Percentiles rank a stretch among this genome's conserved stretches.
Evolutionary conservation across 2,888 invertebrate species (phyloP).

Genomic region (Diadegma fenestrale): DNA sequence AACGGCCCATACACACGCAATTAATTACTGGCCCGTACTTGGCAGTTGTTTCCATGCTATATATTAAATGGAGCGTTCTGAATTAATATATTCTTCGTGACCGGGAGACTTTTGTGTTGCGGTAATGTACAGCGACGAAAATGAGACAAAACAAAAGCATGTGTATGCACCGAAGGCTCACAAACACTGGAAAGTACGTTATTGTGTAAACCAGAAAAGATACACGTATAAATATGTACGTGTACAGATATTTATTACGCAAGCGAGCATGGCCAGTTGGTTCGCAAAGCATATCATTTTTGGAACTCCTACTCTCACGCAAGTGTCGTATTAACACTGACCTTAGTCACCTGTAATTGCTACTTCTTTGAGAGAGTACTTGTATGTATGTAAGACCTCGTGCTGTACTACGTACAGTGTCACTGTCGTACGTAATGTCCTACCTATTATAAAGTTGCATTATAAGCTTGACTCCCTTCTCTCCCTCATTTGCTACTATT

Average conservation of each 20-base stretch:
- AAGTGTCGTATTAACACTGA: slow-evolving; percentile 84
- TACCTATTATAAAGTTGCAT: slow-evolving; percentile 62
- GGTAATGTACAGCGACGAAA: slow-evolving; percentile 20
- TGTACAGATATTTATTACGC: slow-evolving; percentile 61
- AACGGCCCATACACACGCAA: slow-evolving; percentile 7
- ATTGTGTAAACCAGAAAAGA: slow-evolving; percentile 33
- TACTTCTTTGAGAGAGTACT: slow-evolving; percentile 71
- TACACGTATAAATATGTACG: slow-evolving; percentile 9
- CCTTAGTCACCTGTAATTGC: slow-evolving; percentile 84
- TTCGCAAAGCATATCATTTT: slow-evolving; percentile 83
- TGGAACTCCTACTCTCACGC: slow-evolving; percentile 83
- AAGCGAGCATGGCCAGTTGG: slow-evolving; percentile 64
- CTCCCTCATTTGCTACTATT: slow-evolving; percentile 53
- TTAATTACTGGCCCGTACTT: slow-evolving; percentile 25
- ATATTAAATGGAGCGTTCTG: slow-evolving; percentile 72
- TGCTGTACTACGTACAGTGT: slow-evolving; percentile 44
- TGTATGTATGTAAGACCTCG: slow-evolving; percentile 52
- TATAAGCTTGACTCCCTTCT: slow-evolving; percentile 56
- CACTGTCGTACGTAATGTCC: slow-evolving; percentile 73
- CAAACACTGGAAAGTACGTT: slow-evolving; percentile 37
- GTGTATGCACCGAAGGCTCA: slow-evolving; percentile 30
- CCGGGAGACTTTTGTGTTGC: slow-evolving; percentile 71
- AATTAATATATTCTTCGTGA: slow-evolving; percentile 77
- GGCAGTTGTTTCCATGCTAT: slow-evolving; percentile 28
- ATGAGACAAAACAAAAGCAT: slow-evolving; percentile 29